Base-by-base conservation (phyloP, 2,888 invertebrate genomes). In the Dryobotodes eremita region DNA sequence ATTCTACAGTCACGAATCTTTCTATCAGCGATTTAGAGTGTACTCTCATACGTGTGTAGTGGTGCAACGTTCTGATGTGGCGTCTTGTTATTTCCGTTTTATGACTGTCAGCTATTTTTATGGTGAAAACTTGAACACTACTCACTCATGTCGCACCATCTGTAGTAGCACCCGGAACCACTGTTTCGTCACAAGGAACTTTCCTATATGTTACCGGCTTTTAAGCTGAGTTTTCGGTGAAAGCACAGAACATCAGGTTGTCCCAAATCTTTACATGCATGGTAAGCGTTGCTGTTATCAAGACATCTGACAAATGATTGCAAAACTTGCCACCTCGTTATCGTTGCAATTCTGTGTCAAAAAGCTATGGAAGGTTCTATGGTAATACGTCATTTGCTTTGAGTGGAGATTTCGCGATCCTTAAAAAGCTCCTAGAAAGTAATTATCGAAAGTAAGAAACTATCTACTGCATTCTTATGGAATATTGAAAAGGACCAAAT, bases 1-100 rank as follows among this genome's bases (percentile, higher is more conserved):
- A 94, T 93, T 93, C 91, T 87, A 88, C 90, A 93, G 94, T 94
- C 95, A 95, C 94, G 94, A 95, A 92, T 94, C 93, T 93, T 94
- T 93, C 92, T 92, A 93, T 93, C 93, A 91, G 90, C 89, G 91
- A 89, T 92, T 90, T 88, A 81, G 82, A 86, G 86, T 83, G 85
- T 89, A 83, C 83, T 81, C 85, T 84, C 87, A 87, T 88, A 86
- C 81, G 84, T 89, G 82, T 83, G 72, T 82, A 64, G 50, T 75
- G 13, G 66, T 65, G 70, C 36, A 42, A 20, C 53, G 79, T 79
- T 85, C 71, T 66, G 61, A 62, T 83, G 65, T 72, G 8, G 73
- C 80, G 76, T 75, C 71, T 81, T 81, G 50, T 69, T 66, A 59
- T 84, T 69, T 66, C 36, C 55, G 61, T 57, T 79, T 66, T 50